A percentile compares a stretch with the other conserved stretches of the same genome.
Evolutionary conservation across 2,888 invertebrate genomes (phyloP).

Genomic region (Chouioia cunea): DNA sequence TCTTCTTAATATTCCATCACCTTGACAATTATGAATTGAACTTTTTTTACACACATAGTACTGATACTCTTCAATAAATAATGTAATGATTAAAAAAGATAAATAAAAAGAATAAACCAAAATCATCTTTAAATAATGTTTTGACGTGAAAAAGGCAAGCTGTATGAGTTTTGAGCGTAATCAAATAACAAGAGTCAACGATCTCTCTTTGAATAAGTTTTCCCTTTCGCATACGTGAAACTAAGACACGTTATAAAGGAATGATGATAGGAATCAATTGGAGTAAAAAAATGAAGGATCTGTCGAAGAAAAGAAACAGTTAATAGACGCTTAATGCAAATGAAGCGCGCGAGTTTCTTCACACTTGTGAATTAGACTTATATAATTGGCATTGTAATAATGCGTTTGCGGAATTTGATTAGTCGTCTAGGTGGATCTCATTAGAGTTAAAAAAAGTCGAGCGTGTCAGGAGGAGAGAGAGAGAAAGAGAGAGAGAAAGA

Average conservation of each 20-base stretch:
- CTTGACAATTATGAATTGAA: background rate
- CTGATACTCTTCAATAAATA: no score
- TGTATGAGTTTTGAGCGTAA: no score
- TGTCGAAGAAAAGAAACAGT: background rate
- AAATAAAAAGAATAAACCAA: no score
- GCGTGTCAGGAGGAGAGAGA: background rate
- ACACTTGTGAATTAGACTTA: conserved; percentile 16
- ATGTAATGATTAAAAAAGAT: no score
- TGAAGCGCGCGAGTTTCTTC: conserved; percentile 12
- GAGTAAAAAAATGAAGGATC: conserved; percentile 8
- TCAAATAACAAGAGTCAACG: no score
- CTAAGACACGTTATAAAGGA: no score
- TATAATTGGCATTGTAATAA: background rate
- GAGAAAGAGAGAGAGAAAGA: conserved; percentile 5
- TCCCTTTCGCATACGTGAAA: no score
- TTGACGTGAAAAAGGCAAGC: no score
- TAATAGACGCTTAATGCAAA: conserved; percentile 18
- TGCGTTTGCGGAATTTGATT: conserved; percentile 23
- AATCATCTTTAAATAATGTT: no score
- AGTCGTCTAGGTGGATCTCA: conserved; percentile 27
- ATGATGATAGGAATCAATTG: no score
- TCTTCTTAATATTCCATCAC: background rate
- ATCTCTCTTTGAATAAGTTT: no score
- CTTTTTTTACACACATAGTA: no score
- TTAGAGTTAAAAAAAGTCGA: conserved; percentile 27